phyloP scores from a whole-genome alignment of 2,797 vertebrate genomes.

The Gambusia yucatana region DNA sequence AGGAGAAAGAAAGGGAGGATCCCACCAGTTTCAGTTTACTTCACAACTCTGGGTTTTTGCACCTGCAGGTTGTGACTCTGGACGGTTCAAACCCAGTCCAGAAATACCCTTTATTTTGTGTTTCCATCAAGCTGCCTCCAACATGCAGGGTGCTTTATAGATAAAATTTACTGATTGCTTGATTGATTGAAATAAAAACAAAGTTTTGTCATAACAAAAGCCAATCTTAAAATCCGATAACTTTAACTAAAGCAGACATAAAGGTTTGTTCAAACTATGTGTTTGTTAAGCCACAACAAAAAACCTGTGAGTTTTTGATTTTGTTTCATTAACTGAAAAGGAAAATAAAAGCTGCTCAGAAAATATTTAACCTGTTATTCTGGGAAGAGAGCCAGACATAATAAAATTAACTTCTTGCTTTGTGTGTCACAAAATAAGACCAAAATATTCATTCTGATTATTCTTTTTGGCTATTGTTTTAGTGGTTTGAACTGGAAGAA shows the following conservation, averaged over 20 bases:
- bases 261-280: neutral
- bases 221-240: neutral
- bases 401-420: neutral
- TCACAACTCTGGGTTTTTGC: too few species aligned
- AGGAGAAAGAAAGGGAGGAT: too few species aligned
- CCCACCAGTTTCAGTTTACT: too few species aligned
- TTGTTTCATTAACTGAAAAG: neutral
- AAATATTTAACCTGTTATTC: neutral
- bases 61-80: too few species aligned
- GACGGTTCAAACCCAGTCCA: too few species aligned
- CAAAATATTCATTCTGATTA: neutral
- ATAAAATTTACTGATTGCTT: too few species aligned
- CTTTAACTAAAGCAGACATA: neutral
- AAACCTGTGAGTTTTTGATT: neutral
- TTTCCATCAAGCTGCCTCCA: too few species aligned
- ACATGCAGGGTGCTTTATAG: too few species aligned
- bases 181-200: too few species aligned
- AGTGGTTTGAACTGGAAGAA: slow-evolving; percentile 98
- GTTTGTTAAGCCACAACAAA: neutral
- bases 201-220: too few species aligned
- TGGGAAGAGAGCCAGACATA: neutral
- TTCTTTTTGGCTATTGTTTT: slow-evolving; percentile 20
- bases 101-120: too few species aligned
- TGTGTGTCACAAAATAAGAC: neutral
- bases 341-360: neutral